Conservation (phyloP, 2,888 invertebrate species). For the Arge pagana region DNA sequence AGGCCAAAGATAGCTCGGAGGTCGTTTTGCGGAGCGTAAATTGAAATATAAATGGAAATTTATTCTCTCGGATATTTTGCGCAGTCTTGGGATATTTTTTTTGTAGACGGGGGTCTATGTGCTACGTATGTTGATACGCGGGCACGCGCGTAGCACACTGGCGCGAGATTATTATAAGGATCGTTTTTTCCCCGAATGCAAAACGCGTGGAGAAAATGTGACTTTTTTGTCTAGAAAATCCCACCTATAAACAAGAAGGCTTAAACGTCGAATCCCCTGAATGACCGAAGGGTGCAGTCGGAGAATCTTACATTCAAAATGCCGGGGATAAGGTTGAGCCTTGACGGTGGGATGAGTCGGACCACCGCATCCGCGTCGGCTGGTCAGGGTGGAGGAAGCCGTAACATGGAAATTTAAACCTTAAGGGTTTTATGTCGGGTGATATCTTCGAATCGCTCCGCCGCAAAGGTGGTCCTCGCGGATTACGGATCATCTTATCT, state of each 20-base stretch:
- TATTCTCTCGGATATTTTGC: too few species aligned
- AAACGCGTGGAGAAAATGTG: too few species aligned
- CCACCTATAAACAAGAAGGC: conserved; percentile 50
- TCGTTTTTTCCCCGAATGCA: too few species aligned
- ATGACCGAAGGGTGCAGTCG: conserved; percentile 47
- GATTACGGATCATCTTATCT: conserved; percentile 51
- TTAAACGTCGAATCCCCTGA: conserved; percentile 45
- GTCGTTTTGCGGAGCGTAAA: too few species aligned
- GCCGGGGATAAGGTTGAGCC: conserved; percentile 47
- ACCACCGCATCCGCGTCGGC: conserved; percentile 12
- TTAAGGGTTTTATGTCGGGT: conserved; percentile 57
- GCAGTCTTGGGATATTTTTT: background rate
- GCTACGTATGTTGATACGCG: too few species aligned
- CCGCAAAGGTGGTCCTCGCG: conserved; percentile 27
- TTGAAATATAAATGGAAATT: too few species aligned
- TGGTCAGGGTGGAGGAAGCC: conserved; percentile 37
- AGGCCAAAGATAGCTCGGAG: too few species aligned
- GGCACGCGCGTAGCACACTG: too few species aligned
- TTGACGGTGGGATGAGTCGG: conserved; percentile 28
- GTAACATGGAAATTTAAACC: conserved; percentile 58
- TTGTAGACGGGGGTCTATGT: too few species aligned
- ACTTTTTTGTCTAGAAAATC: conserved; percentile 35
- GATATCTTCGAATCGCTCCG: conserved; percentile 55
- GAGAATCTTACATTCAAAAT: conserved; percentile 53
- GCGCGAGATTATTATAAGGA: too few species aligned